Base-by-base conservation (phyloP, 2,888 invertebrate genomes). In the Nephrotoma flavescens region DNA sequence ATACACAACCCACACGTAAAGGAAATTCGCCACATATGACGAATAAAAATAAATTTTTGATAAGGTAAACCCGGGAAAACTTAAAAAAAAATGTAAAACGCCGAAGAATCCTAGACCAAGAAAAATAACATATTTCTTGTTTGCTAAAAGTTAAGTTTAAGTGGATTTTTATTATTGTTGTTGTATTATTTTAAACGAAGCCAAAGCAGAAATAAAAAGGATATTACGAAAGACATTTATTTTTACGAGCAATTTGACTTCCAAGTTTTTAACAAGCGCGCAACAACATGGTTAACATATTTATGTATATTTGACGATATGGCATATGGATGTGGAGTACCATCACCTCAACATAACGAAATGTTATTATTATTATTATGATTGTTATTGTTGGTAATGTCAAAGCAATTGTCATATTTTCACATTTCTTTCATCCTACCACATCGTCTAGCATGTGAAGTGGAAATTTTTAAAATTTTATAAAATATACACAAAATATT, bases 361-460 rank as follows among this genome's bases (percentile, higher is more conserved):
- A 15, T 42, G n/a, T 47, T 47, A n/a, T n/a, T 47, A 15, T 84
- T 84, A 42, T 84, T 84, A 84, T 4, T 7, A 9, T n/a, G 41
- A 84, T 42, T 12, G 15, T 84, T 84, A 84, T 84, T 84, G 84
- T 84, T 84, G 84, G 45, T 45, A 86, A 86, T 86, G 86, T 86
- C 86, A 86, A 86, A 45, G 86, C 86, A 47, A 86, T 86, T 86
- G 86, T 86, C 86, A 86, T 86, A 86, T 44, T 47, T 86, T 86
- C 31, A 19, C 71, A 71, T 71, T 52, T 71, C 31, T 0, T 31
- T 9, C 71, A 31, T n/a, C 71, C 71, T 31, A 44, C 31, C 44
- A 44, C 71, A 12, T 12, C 9, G 71, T 9, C 31, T 71, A 9
- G 71, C 71, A 71, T 71, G 71, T 71, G 71, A 71, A 71, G 71